These are phyloP conservation scores for Xenus cinereus DNA, from an alignment of 2,113 vertebrate species.

Conservation along the genomic window DNA sequence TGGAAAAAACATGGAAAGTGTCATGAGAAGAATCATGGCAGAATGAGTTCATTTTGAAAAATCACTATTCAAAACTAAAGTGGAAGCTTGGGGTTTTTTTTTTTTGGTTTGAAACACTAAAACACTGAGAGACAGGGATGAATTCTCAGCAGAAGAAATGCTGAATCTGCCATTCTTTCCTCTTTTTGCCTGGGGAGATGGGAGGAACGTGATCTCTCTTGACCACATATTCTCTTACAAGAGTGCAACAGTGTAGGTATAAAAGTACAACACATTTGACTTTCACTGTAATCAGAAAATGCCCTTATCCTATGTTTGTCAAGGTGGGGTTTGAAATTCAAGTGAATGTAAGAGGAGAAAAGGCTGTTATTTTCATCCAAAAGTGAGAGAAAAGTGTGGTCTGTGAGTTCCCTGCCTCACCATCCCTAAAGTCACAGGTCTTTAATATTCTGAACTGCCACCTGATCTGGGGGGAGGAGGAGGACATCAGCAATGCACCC, in stretches of 20 bases:
- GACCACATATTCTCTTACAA: background rate
- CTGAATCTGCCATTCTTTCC: background rate
- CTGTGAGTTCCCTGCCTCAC: background rate
- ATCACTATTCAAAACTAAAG: background rate
- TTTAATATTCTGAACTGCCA: background rate
- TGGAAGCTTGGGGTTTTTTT: background rate
- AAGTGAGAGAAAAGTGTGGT: background rate
- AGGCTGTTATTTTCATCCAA: background rate
- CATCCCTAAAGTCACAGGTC: background rate
- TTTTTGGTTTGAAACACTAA: background rate
- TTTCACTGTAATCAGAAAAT: background rate
- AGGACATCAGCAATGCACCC: background rate
- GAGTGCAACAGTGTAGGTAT: background rate
- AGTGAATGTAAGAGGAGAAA: background rate
- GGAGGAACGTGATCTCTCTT: background rate
- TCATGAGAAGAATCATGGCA: slow-evolving; percentile 2
- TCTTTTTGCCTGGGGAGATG: background rate
- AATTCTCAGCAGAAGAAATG: background rate
- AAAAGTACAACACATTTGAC: background rate
- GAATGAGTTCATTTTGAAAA: background rate
- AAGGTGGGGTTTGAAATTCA: background rate
- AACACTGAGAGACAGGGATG: background rate
- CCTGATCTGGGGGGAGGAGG: background rate
- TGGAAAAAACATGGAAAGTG: background rate
- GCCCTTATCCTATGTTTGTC: background rate